phyloP scores from a whole-genome alignment of 2,888 invertebrate genomes.

The Deladenus siricidicola region DNA sequence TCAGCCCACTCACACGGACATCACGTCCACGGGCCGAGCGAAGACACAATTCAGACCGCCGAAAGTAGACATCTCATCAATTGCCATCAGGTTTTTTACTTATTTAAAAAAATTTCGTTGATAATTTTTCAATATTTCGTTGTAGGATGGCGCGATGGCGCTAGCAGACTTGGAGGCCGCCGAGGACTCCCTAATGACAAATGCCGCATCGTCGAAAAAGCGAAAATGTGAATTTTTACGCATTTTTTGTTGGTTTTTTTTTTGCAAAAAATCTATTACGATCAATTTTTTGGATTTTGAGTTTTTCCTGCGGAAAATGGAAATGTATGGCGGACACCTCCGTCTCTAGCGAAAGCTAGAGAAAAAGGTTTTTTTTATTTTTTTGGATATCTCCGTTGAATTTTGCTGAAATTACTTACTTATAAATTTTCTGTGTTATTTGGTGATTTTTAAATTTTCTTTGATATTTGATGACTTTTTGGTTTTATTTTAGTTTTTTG shows the following conservation, averaged over 20 bases:
- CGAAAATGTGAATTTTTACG: neutral
- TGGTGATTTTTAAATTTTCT: neutral
- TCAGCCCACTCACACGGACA: slow-evolving; percentile 5
- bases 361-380: no score
- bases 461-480: neutral
- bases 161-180: slow-evolving; percentile 31
- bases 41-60: slow-evolving; percentile 1
- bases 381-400: no score
- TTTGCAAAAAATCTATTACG: neutral
- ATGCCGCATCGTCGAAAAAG: slow-evolving; percentile 1
- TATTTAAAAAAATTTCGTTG: no score
- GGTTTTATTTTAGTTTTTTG: neutral
- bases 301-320: no score
- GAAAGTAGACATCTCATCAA: slow-evolving; percentile 9
- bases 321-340: no score
- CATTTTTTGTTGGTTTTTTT: neutral
- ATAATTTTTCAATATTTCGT: no score
- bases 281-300: no score
- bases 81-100: slow-evolving; percentile 2
- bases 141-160: slow-evolving; percentile 25
- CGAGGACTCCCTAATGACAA: slow-evolving; percentile 26
- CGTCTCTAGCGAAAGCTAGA: no score
- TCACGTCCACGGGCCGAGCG: neutral
- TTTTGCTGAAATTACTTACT: no score
- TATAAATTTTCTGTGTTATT: no score